Percentiles rank a stretch among this genome's conserved stretches.
Conservation (phyloP, 2,113 vertebrate genomes). For the Meleagris gallopavo region DNA sequence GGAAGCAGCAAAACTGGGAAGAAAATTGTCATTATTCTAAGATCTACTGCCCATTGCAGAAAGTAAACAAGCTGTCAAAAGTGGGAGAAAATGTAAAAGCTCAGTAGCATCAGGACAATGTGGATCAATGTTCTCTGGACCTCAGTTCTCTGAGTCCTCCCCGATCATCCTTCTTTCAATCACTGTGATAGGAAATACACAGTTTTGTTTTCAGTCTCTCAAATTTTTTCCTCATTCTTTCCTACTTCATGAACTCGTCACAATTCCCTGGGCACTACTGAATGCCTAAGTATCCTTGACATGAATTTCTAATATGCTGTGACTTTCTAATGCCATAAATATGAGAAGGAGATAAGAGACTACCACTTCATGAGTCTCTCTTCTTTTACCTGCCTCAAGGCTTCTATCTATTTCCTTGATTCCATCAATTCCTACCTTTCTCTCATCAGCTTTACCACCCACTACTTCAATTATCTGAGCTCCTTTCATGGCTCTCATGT, state of each 20-base stretch:
- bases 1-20: background rate
- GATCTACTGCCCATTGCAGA: background rate
- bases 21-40: background rate
- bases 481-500: background rate
- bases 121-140: background rate
- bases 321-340: background rate
- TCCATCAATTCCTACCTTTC: background rate
- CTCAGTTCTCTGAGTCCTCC: background rate
- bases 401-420: background rate
- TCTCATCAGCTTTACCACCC: background rate
- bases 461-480: background rate
- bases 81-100: background rate
- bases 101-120: background rate
- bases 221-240: background rate
- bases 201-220: background rate
- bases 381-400: background rate
- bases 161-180: background rate
- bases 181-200: background rate
- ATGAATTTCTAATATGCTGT: background rate
- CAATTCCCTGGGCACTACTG: background rate
- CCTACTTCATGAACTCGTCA: background rate
- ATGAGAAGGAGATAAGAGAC: background rate
- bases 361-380: background rate
- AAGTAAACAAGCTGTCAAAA: background rate
- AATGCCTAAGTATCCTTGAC: background rate